Conservation (phyloP, 2,888 invertebrate species). For the Chymomyza procnemis region DNA sequence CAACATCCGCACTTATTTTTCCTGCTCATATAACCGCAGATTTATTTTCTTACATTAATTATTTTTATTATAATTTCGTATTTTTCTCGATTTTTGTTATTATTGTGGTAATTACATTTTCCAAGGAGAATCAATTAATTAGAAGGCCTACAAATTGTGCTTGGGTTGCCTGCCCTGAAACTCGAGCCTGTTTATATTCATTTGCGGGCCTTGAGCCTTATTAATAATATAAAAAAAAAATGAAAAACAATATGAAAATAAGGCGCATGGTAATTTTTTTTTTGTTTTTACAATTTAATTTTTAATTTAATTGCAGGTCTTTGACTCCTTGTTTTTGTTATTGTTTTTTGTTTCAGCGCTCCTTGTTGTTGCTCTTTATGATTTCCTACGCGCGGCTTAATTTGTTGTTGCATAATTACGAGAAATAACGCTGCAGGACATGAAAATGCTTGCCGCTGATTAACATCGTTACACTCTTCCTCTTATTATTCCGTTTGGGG, state of each 20-base stretch:
- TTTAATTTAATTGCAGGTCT: background rate
- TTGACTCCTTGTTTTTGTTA: slow-evolving; percentile 14
- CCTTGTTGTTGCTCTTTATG: slow-evolving; percentile 13
- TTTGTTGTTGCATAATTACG: slow-evolving; percentile 63
- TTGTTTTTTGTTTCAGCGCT: slow-evolving; percentile 14
- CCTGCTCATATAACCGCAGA: too few species aligned
- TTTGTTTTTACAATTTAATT: background rate
- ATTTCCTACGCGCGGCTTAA: slow-evolving; percentile 27
- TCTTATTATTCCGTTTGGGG: slow-evolving; percentile 1
- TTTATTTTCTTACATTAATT: too few species aligned
- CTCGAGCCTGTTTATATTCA: background rate
- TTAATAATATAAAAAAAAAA: background rate
- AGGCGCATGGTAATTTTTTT: background rate
- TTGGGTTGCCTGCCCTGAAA: background rate
- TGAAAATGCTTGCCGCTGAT: slow-evolving; percentile 38
- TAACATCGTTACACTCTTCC: slow-evolving; percentile 25
- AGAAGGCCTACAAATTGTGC: background rate
- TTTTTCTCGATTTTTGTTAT: background rate
- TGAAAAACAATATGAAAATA: background rate
- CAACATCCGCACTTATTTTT: too few species aligned
- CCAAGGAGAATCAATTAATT: background rate
- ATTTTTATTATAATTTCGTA: background rate
- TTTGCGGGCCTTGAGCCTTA: background rate
- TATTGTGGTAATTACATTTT: background rate
- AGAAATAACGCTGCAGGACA: slow-evolving; percentile 45